Evolutionary conservation across 2,888 invertebrate species (phyloP), one percentile per base, ranked within the genome.

Genomic region (Gortyna flavago): DNA sequence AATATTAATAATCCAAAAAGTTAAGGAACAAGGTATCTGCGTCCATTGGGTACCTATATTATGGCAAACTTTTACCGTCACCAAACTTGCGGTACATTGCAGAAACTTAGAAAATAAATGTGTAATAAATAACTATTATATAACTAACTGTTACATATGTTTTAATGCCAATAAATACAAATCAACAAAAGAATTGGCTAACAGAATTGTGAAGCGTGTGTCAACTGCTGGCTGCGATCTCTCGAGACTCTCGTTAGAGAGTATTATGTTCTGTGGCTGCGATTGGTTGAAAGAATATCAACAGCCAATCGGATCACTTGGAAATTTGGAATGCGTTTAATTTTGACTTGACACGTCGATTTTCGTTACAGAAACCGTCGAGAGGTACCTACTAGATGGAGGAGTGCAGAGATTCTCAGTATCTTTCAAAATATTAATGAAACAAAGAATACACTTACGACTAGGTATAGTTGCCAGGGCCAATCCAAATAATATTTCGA

Each of bases 401-500:
- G 32, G 8, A 57, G 67, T 67, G 44, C 67, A 67, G n/a, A 16
- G 25, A n/a, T 35, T 35, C 32, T 48, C 41, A 18, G 32, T 11
- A 11, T 48, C 32, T 35, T 35, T 25, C 18, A 48, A 61, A 32
- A 61, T 61, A 61, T 18, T 9, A 13, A 57, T 38, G 25, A 38
- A 57, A 32, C 18, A 73, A 61, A 62, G 61, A 38, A 62, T 35
- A 41, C 11, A 97, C 98, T 97, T 97, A 99, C 99, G 98, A 95
- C 97, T 98, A 86, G 99, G 99, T 95, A 98, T 97, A 89, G 98
- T 94, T 79, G 99, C 98, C 97, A 99, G 97, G 61, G 98, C 97
- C 86, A 98, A 92, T 48, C 99, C 99, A 91, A 98, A 99, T 81
- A 98, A 94, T 88, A 99, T 98, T 96, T 99, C 99, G 89, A 98